Evolutionary conservation across 2,113 vertebrate genomes (phyloP).

Genomic region (Colaptes auratus): DNA sequence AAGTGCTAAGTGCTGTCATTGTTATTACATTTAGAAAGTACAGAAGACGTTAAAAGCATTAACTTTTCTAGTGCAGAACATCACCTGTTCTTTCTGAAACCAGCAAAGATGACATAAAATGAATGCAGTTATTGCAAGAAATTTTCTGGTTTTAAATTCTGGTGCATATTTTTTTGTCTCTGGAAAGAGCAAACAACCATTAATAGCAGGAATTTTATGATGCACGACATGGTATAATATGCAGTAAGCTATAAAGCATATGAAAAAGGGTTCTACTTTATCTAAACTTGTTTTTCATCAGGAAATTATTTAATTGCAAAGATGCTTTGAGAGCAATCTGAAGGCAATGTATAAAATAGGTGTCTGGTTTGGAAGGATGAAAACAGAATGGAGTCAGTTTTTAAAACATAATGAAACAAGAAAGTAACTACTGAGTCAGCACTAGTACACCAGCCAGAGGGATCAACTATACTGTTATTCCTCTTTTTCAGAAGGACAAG

Average conservation of each 20-base stretch:
- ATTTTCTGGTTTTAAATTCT: slow-evolving; percentile 12
- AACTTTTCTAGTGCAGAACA: slow-evolving; percentile 8
- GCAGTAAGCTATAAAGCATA: background rate
- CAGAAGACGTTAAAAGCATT: slow-evolving; percentile 35
- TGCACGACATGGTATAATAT: background rate
- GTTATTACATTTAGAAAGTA: slow-evolving; percentile 26
- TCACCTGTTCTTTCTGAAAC: background rate
- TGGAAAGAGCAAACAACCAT: slow-evolving; percentile 22
- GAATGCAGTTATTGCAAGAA: background rate
- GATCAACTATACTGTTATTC: background rate
- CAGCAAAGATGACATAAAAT: background rate
- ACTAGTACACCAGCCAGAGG: background rate
- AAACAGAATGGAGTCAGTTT: background rate
- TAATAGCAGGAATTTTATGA: background rate
- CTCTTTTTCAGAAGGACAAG: background rate
- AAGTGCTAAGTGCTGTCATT: slow-evolving; percentile 3
- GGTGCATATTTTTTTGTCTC: slow-evolving; percentile 4
- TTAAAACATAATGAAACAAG: background rate
- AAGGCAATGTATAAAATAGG: background rate
- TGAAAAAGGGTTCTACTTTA: background rate
- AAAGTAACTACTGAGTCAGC: background rate
- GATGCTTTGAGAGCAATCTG: background rate
- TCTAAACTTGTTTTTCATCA: background rate
- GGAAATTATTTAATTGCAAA: slow-evolving; percentile 36
- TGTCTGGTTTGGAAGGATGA: background rate